These are phyloP conservation scores for Cerastis rubricosa DNA, from an alignment of 2,888 invertebrate genomes.

Conservation along the genomic window DNA sequence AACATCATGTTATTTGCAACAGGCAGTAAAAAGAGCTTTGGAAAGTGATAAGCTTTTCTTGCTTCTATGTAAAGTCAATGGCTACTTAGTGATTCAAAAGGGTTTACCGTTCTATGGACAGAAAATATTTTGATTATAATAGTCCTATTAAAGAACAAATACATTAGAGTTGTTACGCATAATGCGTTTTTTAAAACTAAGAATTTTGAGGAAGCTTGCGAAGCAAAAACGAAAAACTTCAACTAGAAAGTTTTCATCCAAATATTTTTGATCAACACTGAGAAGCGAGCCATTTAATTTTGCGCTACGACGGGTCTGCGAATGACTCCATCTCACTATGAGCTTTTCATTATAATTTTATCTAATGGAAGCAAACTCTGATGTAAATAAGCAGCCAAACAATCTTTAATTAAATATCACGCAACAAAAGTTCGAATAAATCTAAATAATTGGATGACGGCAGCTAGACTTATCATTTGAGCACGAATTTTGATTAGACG, in stretches of 20 bases:
- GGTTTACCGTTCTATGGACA: neutral
- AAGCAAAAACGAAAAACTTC: neutral
- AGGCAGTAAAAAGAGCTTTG: conserved; percentile 36
- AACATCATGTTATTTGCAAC: conserved; percentile 42
- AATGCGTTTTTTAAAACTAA: neutral
- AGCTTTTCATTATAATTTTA: conserved; percentile 29
- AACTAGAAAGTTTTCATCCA: neutral
- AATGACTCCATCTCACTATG: conserved; percentile 15
- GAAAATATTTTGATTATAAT: neutral
- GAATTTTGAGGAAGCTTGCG: neutral
- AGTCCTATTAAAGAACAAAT: neutral
- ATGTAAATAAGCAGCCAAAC: conserved; percentile 25
- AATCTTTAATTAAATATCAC: conserved; percentile 18
- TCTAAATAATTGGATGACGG: conserved; percentile 22
- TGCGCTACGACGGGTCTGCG: conserved; percentile 9
- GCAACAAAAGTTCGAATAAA: conserved; percentile 15
- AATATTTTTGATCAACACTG: conserved; percentile 8
- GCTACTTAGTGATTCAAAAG: neutral
- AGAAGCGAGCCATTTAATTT: conserved; percentile 16
- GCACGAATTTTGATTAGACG: conserved; percentile 24
- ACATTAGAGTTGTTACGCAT: neutral
- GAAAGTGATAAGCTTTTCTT: conserved; percentile 37
- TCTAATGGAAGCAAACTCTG: neutral
- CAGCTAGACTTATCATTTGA: conserved; percentile 17
- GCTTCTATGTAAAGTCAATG: neutral